phyloP scores from a whole-genome alignment of 2,113 vertebrate genomes.

The Puma concolor region DNA sequence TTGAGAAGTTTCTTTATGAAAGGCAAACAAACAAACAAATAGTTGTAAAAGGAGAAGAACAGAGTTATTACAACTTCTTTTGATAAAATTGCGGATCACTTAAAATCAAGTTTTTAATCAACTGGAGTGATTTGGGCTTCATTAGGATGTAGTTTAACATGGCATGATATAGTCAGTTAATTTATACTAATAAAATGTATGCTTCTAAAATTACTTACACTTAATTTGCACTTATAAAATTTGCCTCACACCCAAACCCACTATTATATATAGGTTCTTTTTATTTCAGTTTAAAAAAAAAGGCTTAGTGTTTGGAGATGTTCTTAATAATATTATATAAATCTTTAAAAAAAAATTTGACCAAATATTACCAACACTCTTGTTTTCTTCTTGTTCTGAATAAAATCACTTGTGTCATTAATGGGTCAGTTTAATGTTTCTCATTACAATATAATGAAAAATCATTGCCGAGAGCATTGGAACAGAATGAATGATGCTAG shows the following conservation, averaged over 20 bases:
- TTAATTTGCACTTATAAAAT: not conserved
- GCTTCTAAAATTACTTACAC: not conserved
- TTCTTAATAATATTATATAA: not conserved
- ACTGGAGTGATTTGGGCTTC: not conserved
- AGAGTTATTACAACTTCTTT: not conserved
- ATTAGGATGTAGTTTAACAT: not conserved
- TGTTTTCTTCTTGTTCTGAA: not conserved
- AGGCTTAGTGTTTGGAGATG: not conserved
- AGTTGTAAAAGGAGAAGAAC: not conserved
- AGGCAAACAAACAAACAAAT: not conserved
- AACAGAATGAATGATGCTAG: slow-evolving; percentile 10
- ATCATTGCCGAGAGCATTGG: not conserved
- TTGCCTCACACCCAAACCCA: not conserved
- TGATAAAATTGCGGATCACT: not conserved
- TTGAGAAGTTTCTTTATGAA: not conserved
- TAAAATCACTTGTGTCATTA: not conserved
- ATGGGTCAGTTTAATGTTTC: not conserved
- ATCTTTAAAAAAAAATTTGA: not conserved
- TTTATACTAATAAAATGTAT: not conserved
- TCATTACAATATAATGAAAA: slow-evolving; percentile 22
- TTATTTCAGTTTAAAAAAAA: not conserved
- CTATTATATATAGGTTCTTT: not conserved
- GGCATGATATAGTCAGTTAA: not conserved
- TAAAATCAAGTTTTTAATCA: slow-evolving; percentile 42
- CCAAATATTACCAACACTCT: not conserved